Base-by-base conservation (phyloP, 2,797 vertebrate genomes). In the Gymnocypris eckloni region DNA sequence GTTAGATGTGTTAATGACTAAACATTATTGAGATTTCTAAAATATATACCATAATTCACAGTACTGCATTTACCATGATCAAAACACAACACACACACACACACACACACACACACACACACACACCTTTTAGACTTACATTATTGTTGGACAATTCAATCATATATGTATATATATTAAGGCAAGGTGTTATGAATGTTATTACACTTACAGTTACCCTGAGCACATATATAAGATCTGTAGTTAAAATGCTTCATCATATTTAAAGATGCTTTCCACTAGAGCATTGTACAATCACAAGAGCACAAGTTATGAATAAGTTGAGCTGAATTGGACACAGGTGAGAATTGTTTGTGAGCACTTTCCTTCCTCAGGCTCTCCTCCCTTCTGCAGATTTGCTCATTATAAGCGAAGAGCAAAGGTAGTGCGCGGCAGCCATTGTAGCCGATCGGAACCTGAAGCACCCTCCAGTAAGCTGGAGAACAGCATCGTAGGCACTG, bases 371-470 rank as follows among this genome's bases (percentile, higher is more conserved):
- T 91, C 88, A 73, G 92, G 91, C 90, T 89, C 82, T 90, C 90
- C 90, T 93, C 90, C 89, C 89, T 89, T 87, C 92, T 71, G 76
- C 88, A 93, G 93, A 95, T 94, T 93, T 92, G 92, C 91, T 95
- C 89, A 93, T 96, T 96, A 95, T 93, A 81, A 85, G 84, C 72
- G 61, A 92, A 92, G 91, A 92, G 92, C 91, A 79, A 92, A 94
- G 93, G 89, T 94, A 95, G 93, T 92, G 89, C 92, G 93, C 89
- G 93, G 92, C 94, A 94, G 92, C 93, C 94, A 96, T 96, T 96
- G 95, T 94, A 93, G 92, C 92, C 91, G 94, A 92, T 95, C 95
- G 94, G 96, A 97, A 97, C 95, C 95, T 92, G 91, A 93, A 93
- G 88, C 86, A 94, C 87, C 95, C 95, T 94, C 94, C 89, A 96